phyloP scores from a whole-genome alignment of 2,888 invertebrate genomes.

The Seira sanloemensis region DNA sequence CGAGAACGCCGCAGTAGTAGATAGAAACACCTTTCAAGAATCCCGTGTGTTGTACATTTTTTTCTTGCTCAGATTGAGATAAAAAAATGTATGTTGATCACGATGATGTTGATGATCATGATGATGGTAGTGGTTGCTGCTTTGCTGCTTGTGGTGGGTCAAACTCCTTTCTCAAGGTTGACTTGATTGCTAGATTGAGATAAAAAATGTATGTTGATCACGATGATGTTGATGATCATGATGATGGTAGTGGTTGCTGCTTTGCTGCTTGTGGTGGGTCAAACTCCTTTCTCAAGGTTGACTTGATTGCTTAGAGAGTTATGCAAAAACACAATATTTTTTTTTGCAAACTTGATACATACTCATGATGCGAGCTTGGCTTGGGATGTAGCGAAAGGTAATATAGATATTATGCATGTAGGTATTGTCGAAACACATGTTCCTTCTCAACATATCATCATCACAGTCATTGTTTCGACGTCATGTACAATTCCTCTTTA shows the following conservation, averaged over 20 bases:
- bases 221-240: slow-evolving; percentile 25
- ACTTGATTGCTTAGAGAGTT: slow-evolving; percentile 62
- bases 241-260: slow-evolving; percentile 6
- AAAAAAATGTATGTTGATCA: slow-evolving; percentile 22
- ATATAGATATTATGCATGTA: too few relatives aligned
- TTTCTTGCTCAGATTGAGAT: slow-evolving; percentile 6
- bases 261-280: slow-evolving; percentile 69
- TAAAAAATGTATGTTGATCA: slow-evolving; percentile 24
- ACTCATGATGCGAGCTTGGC: too few relatives aligned
- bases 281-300: slow-evolving; percentile 74
- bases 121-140: slow-evolving; percentile 6
- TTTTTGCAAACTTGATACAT: too few relatives aligned
- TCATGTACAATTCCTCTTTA: too few relatives aligned
- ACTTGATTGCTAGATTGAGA: slow-evolving; percentile 52
- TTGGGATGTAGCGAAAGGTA: too few relatives aligned
- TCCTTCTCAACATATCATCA: too few relatives aligned
- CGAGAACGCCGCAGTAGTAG: too few relatives aligned
- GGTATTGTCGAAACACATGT: too few relatives aligned
- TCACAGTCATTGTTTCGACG: too few relatives aligned
- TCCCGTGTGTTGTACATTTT: too few relatives aligned
- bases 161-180: slow-evolving; percentile 74
- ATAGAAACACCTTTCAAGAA: too few relatives aligned
- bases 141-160: slow-evolving; percentile 69
- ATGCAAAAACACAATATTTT: too few relatives aligned
- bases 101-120: slow-evolving; percentile 25